phyloP scores from a whole-genome alignment of 2,888 invertebrate species.

The Melangyna quadrimaculata region DNA sequence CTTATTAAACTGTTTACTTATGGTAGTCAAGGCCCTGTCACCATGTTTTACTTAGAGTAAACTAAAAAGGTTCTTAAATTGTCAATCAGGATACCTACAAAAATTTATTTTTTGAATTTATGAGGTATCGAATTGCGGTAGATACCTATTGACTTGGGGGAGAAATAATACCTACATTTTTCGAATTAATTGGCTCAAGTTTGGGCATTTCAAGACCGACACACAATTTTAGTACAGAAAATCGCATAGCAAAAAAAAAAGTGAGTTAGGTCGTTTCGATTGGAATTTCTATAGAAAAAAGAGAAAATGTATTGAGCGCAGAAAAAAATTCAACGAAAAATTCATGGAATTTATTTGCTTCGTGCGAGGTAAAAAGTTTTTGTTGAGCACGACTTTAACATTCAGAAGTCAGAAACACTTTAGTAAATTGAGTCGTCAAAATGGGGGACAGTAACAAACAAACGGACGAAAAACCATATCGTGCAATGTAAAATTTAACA shows the following conservation, averaged over 20 bases:
- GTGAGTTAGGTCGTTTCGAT: background rate
- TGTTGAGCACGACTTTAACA: constrained; percentile 19
- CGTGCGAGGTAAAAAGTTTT: background rate
- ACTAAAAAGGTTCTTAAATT: background rate
- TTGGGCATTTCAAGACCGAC: background rate
- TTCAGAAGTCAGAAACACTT: constrained; percentile 41
- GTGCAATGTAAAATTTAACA: background rate
- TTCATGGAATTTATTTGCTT: background rate
- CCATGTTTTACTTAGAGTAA: background rate
- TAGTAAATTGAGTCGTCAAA: constrained; percentile 46
- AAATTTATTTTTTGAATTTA: constrained; percentile 4
- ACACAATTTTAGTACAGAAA: background rate
- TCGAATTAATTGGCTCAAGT: background rate
- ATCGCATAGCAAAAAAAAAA: background rate
- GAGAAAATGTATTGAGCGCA: background rate
- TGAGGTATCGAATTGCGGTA: constrained; percentile 10
- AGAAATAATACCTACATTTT: constrained; percentile 1
- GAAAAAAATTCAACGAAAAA: background rate
- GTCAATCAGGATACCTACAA: background rate
- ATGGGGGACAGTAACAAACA: constrained; percentile 27
- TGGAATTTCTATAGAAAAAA: background rate
- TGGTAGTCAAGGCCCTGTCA: background rate
- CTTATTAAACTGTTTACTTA: constrained; percentile 3
- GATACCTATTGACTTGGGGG: background rate
- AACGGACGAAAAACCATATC: background rate